Evolutionary conservation across 1,140 invertebrate genomes (phyloP), one percentile per base, ranked within the genome.

Genomic region (Drosophila punjabiensis): DNA sequence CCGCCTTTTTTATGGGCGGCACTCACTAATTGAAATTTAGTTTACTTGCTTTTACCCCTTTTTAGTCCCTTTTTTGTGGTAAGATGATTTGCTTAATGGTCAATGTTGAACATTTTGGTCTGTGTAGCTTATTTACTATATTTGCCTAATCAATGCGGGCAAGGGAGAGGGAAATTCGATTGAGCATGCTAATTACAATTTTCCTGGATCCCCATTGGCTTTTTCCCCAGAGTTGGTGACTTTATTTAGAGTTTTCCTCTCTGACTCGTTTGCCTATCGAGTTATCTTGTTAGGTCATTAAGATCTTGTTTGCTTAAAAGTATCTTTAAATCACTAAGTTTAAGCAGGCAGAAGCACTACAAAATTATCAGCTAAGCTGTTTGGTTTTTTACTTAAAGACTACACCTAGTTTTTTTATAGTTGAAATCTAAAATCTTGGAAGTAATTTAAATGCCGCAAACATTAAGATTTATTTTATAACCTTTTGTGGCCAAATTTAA

Each of bases 1-100:
- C 45, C 10, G 33, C 35, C 43, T 20, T 70, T 50, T 60, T 60
- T 61, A 75, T 64, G 43, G 64, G 11, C 10, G 53, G 48, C 45
- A 79, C 53, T 71, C 39, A 59, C 74, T 88, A 89, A 89, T 88
- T 89, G 85, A 81, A 88, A 89, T 84, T 81, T 79, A 71, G 69
- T 76, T 78, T 41, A 56, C 55, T 45, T 35, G 33, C 39, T n/a
- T 66, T 63, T 32, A 20, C 9, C 55, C 61, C 37, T 2, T 16
- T 41, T 28, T 10, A 39, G 33, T 55, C 14, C 24, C 14, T n/a
- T 35, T 59, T 32, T 48, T 39, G 53, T 7, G 24, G 28, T 9
- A 9, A 61, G 30, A 67, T 66, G 45, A 37, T 39, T 50, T 50
- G 24, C n/a, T 39, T 33, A 39, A 48, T 69, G 45, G 50, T 33